Evolutionary conservation across 2,888 invertebrate genomes (phyloP), one percentile per base, ranked within the genome.

Genomic region (Hemaris fuciformis): DNA sequence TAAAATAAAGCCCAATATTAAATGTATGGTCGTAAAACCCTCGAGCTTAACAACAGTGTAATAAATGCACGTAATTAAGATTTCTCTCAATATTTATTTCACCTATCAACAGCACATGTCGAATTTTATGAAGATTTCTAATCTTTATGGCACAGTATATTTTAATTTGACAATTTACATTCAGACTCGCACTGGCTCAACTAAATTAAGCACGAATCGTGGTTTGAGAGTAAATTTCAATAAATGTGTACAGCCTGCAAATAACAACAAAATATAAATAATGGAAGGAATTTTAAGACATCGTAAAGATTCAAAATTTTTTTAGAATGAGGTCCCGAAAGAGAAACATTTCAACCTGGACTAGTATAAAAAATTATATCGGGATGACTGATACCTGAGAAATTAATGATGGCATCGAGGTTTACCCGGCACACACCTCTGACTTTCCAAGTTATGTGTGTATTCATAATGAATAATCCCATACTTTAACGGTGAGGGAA

Each of bases 101-200:
- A 41, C 57, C 57, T 57, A 41, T 57, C 23, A 57, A 53, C 27
- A 18, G 18, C 48, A 38, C 48, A 38, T 38, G 46, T 48, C 38
- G 13, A 38, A 38, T 38, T 25, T 53, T 66, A 38, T 60, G 20
- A 27, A 60, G 38, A 48, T 60, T 60, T 57, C 45, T 62, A 46
- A 62, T 58, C 45, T 60, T 42, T 38, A 59, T 27, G 18, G 43
- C 58, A 7, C 3, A 15, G 58, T 43, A 46, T 15, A 18, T 57
- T 57, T 53, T 15, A 60, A 60, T n/a, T 34, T 46, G 56, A 41
- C 59, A 22, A 61, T 62, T 68, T n/a, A 45, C 7, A 64, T 65
- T 66, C 48, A 0, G 22, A 15, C 8, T 38, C 45, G 57, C n/a
- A 27, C 57, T 15, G 45, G 8, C 34, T 13, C 6, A 60, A 61